These are phyloP conservation scores for Acipenser oxyrinchus DNA, from an alignment of 2,797 vertebrate species.

Conservation along the genomic window DNA sequence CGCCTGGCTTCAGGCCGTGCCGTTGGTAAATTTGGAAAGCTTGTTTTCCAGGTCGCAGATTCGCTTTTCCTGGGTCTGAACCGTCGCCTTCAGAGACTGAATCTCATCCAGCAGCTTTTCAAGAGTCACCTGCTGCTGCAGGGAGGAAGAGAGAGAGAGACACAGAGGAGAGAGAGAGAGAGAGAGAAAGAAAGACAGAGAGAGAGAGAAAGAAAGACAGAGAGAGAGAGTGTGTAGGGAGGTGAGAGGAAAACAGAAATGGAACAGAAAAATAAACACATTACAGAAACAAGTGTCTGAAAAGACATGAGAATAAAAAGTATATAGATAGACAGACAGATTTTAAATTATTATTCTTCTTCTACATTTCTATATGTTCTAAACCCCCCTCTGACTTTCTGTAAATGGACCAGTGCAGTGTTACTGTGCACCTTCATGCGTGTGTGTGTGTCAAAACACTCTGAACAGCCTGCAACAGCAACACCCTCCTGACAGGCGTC, in stretches of 20 bases:
- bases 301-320: neutral
- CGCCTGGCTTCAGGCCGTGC: slow-evolving; percentile 48
- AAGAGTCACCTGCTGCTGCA: slow-evolving; percentile 60
- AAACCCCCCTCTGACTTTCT: too few species aligned
- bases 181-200: slow-evolving; percentile 9
- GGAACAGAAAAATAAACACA: slow-evolving; percentile 23
- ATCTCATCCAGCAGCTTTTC: slow-evolving; percentile 87
- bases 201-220: neutral
- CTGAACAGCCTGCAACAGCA: too few species aligned
- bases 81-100: slow-evolving; percentile 80
- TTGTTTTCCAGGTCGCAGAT: slow-evolving; percentile 93
- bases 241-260: slow-evolving; percentile 23
- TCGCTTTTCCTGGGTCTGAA: slow-evolving; percentile 91
- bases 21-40: slow-evolving; percentile 87
- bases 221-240: too few species aligned
- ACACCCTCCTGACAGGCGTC: too few species aligned
- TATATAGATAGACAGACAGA: slow-evolving; percentile 2
- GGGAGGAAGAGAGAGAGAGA: slow-evolving; percentile 31
- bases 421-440: too few species aligned
- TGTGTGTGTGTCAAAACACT: too few species aligned
- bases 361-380: too few species aligned
- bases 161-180: slow-evolving; percentile 15
- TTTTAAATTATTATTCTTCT: too few species aligned
- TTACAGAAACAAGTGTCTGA: slow-evolving; percentile 23
- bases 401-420: too few species aligned